Evolutionary conservation across 2,797 vertebrate species (phyloP).

Genomic region (Tragelaphus eurycerus): DNA sequence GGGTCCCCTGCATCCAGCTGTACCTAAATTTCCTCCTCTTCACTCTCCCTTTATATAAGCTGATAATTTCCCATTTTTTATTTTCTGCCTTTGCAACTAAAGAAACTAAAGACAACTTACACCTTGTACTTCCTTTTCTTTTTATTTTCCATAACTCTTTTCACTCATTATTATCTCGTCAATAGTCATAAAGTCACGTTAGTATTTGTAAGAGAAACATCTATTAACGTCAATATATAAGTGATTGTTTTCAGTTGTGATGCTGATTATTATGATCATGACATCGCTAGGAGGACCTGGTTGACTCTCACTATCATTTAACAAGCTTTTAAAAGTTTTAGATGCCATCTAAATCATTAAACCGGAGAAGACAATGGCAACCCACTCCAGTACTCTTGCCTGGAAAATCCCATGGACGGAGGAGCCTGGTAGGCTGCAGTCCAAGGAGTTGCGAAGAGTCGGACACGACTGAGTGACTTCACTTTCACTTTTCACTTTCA

Average conservation of each 20-base stretch:
- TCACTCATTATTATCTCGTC: constrained; percentile 18
- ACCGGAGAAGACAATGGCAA: not conserved
- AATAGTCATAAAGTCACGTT: not conserved
- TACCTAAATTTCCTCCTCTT: not conserved
- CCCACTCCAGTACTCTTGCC: not conserved
- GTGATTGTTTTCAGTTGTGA: not conserved
- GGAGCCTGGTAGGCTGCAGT: not conserved
- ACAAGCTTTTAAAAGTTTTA: not conserved
- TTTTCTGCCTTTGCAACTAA: constrained; percentile 2
- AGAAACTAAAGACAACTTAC: constrained; percentile 10
- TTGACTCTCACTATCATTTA: not conserved
- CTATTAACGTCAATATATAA: not conserved
- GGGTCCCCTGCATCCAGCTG: not conserved
- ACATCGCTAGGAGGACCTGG: not conserved
- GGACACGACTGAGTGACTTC: rapidly evolving
- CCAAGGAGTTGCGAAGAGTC: not conserved
- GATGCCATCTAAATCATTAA: constrained; percentile 25
- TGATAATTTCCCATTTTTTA: not conserved
- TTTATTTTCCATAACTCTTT: not conserved
- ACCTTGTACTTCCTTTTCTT: not conserved
- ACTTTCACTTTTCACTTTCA: not conserved
- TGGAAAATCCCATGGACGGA: not conserved
- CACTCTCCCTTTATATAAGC: not conserved
- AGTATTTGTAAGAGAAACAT: constrained; percentile 31
- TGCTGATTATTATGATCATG: not conserved